A percentile compares a stretch with the other conserved stretches of the same genome.
phyloP scores from a whole-genome alignment of 2,113 vertebrate genomes.

The Esox niger region DNA sequence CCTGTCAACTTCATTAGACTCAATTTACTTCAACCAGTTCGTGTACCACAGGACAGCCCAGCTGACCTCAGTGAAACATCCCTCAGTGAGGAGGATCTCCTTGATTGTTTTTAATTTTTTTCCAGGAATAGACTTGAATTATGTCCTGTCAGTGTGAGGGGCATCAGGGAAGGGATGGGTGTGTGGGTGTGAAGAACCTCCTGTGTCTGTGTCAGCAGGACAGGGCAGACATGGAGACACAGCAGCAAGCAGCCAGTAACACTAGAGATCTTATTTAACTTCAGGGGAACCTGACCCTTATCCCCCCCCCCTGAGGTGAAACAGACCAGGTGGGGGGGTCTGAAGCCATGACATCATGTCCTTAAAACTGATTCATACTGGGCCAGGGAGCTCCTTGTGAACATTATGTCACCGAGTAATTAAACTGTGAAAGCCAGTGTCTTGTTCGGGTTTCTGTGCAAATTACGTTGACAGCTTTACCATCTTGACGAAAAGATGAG shows the following conservation, averaged over 20 bases:
- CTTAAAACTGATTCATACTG: constrained; percentile 51
- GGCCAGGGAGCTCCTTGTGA: constrained; percentile 28
- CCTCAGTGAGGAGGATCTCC: too few species aligned
- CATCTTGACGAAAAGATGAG: constrained; percentile 48
- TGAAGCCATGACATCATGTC: constrained; percentile 61
- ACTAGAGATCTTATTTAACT: constrained; percentile 52
- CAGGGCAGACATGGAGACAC: constrained; percentile 37
- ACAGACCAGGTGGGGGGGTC: constrained; percentile 9
- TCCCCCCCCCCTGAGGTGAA: constrained; percentile 41
- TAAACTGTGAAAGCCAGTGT: constrained; percentile 45
- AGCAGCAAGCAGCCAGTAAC: constrained; percentile 39
- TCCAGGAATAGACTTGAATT: too few species aligned
- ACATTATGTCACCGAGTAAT: constrained; percentile 60
- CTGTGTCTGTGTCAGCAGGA: constrained; percentile 24
- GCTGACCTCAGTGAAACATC: too few species aligned
- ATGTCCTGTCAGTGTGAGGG: not conserved
- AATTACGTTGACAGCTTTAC: constrained; percentile 34
- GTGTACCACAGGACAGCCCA: too few species aligned
- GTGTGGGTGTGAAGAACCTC: constrained; percentile 4
- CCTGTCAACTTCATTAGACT: too few species aligned
- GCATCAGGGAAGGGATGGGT: not conserved
- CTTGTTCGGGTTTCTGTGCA: constrained; percentile 40
- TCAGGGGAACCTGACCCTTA: constrained; percentile 54
- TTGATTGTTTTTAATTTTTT: too few species aligned
- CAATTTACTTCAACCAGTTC: too few species aligned